phyloP scores from a whole-genome alignment of 2,888 invertebrate genomes.

The Andrena fulva region DNA sequence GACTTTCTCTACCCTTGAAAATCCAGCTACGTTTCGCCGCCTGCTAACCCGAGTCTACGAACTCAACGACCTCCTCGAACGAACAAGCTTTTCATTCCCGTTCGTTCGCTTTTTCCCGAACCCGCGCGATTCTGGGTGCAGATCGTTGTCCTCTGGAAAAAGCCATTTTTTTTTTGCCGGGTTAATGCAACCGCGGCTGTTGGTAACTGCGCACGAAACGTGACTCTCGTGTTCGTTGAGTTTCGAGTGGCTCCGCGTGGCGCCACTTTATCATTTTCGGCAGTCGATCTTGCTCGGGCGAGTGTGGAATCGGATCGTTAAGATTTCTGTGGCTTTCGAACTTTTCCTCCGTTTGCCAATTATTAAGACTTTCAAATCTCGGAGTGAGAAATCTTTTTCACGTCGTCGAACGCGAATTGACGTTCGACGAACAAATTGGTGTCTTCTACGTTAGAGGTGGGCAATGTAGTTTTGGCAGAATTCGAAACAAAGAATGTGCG shows the following conservation, averaged over 20 bases:
- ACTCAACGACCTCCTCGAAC: conserved; percentile 58
- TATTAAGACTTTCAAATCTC: background rate
- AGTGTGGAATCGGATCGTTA: background rate
- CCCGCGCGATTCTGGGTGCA: conserved; percentile 74
- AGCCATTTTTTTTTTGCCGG: conserved; percentile 55
- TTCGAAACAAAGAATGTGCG: conserved; percentile 1
- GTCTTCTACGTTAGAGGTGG: background rate
- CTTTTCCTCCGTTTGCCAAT: background rate
- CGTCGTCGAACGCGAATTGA: no score
- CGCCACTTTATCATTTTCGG: background rate
- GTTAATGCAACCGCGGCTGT: conserved; percentile 57
- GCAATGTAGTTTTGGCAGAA: background rate
- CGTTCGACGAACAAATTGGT: background rate
- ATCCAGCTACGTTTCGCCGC: conserved; percentile 50
- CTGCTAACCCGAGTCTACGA: conserved; percentile 59
- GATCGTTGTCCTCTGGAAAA: conserved; percentile 78
- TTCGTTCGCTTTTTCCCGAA: conserved; percentile 76
- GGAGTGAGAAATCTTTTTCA: no score
- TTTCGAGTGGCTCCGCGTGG: conserved; percentile 7
- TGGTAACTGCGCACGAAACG: background rate
- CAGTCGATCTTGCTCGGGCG: background rate
- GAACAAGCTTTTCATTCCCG: conserved; percentile 59
- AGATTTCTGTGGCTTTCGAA: conserved; percentile 29
- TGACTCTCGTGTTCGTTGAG: conserved; percentile 11
- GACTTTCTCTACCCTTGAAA: conserved; percentile 38